Percentiles rank a stretch among this genome's conserved stretches.
phyloP scores from a whole-genome alignment of 2,113 vertebrate genomes.

The Anhinga rufa region DNA sequence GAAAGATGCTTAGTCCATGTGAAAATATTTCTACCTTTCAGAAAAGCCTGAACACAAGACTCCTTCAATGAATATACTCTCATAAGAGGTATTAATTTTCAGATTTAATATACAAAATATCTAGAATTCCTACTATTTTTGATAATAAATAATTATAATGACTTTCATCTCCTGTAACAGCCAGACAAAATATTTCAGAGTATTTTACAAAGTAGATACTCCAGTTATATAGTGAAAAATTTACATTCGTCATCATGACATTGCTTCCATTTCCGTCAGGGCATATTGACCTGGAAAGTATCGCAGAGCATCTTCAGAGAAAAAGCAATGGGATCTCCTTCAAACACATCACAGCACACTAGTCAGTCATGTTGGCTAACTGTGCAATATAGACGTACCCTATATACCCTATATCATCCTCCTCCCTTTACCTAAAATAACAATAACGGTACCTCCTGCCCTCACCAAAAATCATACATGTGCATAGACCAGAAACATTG shows the following conservation, averaged over 20 bases:
- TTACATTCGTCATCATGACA: background rate
- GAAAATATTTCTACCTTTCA: conserved; percentile 29
- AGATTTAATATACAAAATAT: background rate
- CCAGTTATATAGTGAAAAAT: background rate
- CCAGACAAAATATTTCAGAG: background rate
- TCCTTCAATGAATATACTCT: background rate
- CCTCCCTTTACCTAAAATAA: background rate
- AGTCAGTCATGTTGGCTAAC: background rate
- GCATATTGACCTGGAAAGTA: background rate
- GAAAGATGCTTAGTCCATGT: conserved; percentile 9
- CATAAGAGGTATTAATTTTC: background rate
- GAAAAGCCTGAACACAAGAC: background rate
- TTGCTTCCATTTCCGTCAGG: background rate
- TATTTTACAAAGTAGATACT: background rate
- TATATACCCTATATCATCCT: background rate
- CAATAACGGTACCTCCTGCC: background rate
- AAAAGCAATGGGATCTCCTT: background rate
- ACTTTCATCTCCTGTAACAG: background rate
- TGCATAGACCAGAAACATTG: background rate
- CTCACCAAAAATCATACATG: background rate
- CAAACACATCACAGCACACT: background rate
- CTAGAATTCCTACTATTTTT: background rate
- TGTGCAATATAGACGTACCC: background rate
- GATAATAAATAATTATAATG: background rate
- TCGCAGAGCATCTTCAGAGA: background rate